A percentile compares a stretch with the other conserved stretches of the same genome.
These are phyloP conservation scores for Resseliella maxima DNA, from an alignment of 2,888 invertebrate species.

Conservation along the genomic window DNA sequence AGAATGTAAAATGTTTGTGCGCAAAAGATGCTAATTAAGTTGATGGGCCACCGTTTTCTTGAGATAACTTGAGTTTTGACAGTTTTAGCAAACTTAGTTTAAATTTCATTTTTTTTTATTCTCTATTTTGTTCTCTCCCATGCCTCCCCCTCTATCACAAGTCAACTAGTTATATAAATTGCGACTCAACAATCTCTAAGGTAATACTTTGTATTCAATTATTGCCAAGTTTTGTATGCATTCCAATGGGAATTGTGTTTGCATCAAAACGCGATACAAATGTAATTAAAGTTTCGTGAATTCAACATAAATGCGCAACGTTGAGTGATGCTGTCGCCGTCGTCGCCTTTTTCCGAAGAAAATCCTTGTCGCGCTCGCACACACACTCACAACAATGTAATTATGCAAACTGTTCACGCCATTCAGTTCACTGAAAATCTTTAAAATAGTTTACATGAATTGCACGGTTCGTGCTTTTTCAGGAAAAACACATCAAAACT, in stretches of 20 bases:
- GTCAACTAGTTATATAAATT: conserved; percentile 36
- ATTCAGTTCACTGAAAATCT: background rate
- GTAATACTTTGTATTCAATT: conserved; percentile 37
- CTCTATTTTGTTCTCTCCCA: background rate
- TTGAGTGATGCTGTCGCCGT: background rate
- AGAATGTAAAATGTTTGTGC: background rate
- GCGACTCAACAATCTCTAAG: conserved; percentile 11
- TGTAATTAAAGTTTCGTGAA: conserved; percentile 49
- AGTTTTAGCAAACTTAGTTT: conserved; percentile 23
- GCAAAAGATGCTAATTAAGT: conserved; percentile 38
- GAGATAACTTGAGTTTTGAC: conserved; percentile 25
- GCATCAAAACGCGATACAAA: conserved; percentile 35
- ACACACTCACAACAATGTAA: conserved; percentile 16
- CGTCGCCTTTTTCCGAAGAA: background rate
- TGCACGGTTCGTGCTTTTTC: background rate
- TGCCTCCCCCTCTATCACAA: background rate
- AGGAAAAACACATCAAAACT: background rate
- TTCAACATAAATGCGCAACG: conserved; percentile 12
- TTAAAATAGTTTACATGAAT: background rate
- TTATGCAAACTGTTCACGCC: conserved; percentile 15
- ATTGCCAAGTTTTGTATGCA: conserved; percentile 30
- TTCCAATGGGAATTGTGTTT: conserved; percentile 25
- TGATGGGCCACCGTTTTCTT: conserved; percentile 16
- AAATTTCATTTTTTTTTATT: background rate
- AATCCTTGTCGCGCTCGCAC: too few relatives aligned